Evolutionary conservation across 2,888 invertebrate genomes (phyloP).

Genomic region (Xylota segnis): DNA sequence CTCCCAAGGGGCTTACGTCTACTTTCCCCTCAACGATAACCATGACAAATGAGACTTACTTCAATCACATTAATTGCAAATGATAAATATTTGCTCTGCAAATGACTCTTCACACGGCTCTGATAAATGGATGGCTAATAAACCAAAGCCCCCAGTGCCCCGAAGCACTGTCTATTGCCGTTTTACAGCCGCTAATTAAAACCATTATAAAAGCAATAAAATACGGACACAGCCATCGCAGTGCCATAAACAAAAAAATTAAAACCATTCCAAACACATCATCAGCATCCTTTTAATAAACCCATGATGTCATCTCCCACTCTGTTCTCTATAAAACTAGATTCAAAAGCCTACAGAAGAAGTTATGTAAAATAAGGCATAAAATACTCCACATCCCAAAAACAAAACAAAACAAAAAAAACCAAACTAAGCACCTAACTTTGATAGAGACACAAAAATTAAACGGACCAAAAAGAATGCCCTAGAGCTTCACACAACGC

Average conservation of each 20-base stretch:
- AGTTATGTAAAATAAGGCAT: conserved; percentile 49
- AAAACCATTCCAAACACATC: neutral
- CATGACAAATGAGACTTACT: no score
- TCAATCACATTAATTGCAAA: no score
- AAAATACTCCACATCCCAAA: conserved; percentile 29
- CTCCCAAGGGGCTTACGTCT: no score
- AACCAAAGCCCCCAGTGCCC: neutral
- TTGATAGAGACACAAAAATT: conserved; percentile 77
- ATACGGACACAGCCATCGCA: neutral
- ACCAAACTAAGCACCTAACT: conserved; percentile 16
- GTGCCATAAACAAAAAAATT: neutral
- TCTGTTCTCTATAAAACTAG: neutral
- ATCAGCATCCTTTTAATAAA: conserved; percentile 17
- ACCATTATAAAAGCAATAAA: neutral
- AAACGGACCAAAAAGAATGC: conserved; percentile 78
- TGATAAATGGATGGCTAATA: neutral
- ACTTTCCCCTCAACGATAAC: no score
- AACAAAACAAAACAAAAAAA: conserved; percentile 16
- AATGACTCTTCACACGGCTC: neutral
- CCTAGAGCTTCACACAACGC: conserved; percentile 78
- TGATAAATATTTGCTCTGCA: no score
- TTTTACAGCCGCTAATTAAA: conserved; percentile 17
- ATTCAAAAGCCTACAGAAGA: conserved; percentile 15
- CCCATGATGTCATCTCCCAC: conserved; percentile 26
- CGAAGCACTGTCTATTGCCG: neutral